These are phyloP conservation scores for Phyllopteryx taeniolatus DNA, from an alignment of 2,113 vertebrate genomes.

Conservation along the genomic window DNA sequence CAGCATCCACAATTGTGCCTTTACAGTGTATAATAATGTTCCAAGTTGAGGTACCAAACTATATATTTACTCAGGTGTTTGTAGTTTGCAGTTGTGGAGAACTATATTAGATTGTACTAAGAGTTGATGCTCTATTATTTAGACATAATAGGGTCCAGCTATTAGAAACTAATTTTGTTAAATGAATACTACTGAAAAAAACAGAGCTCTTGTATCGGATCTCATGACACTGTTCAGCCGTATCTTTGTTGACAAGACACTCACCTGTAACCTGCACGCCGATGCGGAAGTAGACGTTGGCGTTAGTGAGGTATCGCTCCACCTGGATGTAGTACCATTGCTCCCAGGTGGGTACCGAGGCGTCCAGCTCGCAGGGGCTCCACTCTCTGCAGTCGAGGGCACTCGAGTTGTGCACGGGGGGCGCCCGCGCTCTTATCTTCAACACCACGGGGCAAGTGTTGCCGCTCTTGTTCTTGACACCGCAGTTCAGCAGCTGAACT, in stretches of 20 bases:
- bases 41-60: too few species aligned
- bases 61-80: too few species aligned
- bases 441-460: slow-evolving; percentile 85
- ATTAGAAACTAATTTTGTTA: too few species aligned
- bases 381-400: slow-evolving; percentile 81
- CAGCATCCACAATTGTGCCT: too few species aligned
- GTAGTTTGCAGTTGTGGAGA: too few species aligned
- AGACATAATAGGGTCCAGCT: too few species aligned
- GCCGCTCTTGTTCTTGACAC: slow-evolving; percentile 65
- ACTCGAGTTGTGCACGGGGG: slow-evolving; percentile 93
- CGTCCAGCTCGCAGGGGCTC: slow-evolving; percentile 79
- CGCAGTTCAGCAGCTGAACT: slow-evolving; percentile 86
- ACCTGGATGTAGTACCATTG: slow-evolving; percentile 96
- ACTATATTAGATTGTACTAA: too few species aligned
- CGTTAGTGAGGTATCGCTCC: slow-evolving; percentile 79
- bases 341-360: slow-evolving; percentile 87
- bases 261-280: slow-evolving; percentile 88
- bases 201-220: background rate
- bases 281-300: slow-evolving; percentile 85
- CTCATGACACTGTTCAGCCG: background rate
- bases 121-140: too few species aligned
- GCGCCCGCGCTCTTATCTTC: slow-evolving; percentile 88
- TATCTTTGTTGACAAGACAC: slow-evolving; percentile 27
- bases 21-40: too few species aligned
- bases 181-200: background rate